phyloP scores from a whole-genome alignment of 2,113 vertebrate species.

The Fulica atra region DNA sequence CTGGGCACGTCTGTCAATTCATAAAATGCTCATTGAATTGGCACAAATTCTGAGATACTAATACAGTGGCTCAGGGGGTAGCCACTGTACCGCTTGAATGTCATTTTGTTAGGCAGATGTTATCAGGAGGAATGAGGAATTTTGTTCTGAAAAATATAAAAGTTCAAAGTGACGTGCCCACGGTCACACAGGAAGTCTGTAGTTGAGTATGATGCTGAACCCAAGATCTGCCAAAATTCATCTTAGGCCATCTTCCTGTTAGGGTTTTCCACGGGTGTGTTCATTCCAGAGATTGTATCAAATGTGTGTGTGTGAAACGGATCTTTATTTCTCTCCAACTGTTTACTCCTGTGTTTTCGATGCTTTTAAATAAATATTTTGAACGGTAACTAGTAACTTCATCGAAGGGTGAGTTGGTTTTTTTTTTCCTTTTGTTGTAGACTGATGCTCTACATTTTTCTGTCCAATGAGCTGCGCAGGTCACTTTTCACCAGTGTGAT shows the following conservation, averaged over 20 bases:
- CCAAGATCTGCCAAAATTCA: neutral
- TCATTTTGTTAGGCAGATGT: neutral
- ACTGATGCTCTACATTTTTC: neutral
- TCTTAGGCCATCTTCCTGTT: neutral
- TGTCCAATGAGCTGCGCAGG: neutral
- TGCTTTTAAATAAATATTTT: neutral
- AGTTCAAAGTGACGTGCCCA: neutral
- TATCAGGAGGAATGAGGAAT: neutral
- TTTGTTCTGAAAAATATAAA: neutral
- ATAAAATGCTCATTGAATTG: neutral
- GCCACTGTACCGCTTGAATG: neutral
- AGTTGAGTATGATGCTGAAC: neutral
- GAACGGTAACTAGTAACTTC: neutral
- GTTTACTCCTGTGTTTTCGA: neutral
- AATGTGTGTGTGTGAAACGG: neutral
- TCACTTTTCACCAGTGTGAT: neutral
- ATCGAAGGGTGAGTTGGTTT: accelerated
- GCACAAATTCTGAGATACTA: neutral
- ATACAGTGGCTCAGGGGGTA: neutral
- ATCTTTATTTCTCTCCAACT: neutral
- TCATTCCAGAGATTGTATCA: neutral
- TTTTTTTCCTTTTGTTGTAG: neutral
- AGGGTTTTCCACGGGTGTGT: neutral
- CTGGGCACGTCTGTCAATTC: neutral
- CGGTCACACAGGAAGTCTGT: neutral